These are phyloP conservation scores for Odontamblyopus lacepedii DNA, from an alignment of 2,797 vertebrate genomes.

Conservation along the genomic window DNA sequence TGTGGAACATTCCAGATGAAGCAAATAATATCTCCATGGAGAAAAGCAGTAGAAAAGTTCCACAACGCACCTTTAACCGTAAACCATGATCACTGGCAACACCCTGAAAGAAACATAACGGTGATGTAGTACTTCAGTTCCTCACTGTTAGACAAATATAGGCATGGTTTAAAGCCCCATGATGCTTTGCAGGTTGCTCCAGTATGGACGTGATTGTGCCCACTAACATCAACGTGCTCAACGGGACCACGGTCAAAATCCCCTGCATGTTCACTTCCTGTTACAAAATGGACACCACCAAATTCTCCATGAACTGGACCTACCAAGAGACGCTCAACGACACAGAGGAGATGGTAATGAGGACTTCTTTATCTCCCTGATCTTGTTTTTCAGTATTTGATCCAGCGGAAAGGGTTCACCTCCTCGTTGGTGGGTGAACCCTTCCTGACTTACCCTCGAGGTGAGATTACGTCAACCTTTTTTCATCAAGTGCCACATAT, in stretches of 20 bases:
- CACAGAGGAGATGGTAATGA: constrained; percentile 87
- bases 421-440: background rate
- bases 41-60: too few species aligned
- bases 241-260: constrained; percentile 87
- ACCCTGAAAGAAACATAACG: background rate
- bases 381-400: background rate
- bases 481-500: too few species aligned
- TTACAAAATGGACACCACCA: constrained; percentile 88
- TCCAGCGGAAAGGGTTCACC: background rate
- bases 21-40: too few species aligned
- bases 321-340: constrained; percentile 87
- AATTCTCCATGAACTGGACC: constrained; percentile 96
- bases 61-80: too few species aligned
- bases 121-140: background rate
- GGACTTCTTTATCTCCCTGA: background rate
- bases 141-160: background rate
- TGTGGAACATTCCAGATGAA: too few species aligned
- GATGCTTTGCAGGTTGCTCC: constrained; percentile 69
- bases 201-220: constrained; percentile 89
- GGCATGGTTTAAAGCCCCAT: background rate
- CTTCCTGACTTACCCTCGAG: background rate
- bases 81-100: too few species aligned
- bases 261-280: constrained; percentile 93
- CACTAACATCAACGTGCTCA: constrained; percentile 80
- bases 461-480: background rate